These are phyloP conservation scores for Telmatherina bonti DNA, from an alignment of 2,797 vertebrate genomes.

Conservation along the genomic window DNA sequence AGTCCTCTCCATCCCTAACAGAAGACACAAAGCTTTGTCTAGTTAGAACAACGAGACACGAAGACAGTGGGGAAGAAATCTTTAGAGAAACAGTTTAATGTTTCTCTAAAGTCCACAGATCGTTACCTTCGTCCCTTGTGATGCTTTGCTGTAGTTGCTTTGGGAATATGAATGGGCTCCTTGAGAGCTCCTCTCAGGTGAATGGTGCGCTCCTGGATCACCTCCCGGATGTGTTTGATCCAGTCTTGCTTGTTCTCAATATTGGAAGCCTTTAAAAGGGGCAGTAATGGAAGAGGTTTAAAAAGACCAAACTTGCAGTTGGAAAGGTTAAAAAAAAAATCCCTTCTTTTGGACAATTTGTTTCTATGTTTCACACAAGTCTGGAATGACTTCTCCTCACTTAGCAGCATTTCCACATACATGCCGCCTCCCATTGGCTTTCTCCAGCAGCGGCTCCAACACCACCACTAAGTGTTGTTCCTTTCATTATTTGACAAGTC, in stretches of 20 bases:
- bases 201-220: conserved; percentile 97
- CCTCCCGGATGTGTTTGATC: conserved; percentile 99
- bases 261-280: conserved; percentile 89
- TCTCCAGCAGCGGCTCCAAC: neutral
- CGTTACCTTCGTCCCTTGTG: conserved; percentile 92
- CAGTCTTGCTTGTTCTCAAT: conserved; percentile 99
- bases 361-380: conserved; percentile 64
- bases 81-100: too few species aligned
- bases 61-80: too few species aligned
- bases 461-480: too few species aligned
- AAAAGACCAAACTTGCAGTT: conserved; percentile 19
- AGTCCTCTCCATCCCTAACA: conserved; percentile 94
- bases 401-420: neutral
- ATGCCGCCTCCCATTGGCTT: neutral
- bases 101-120: too few species aligned
- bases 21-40: neutral
- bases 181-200: conserved; percentile 97
- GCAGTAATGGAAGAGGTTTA: conserved; percentile 12
- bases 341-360: conserved; percentile 42
- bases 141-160: conserved; percentile 91
- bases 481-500: neutral
- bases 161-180: conserved; percentile 98
- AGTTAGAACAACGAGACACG: neutral
- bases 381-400: conserved; percentile 46
- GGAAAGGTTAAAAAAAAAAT: too few species aligned